Evolutionary conservation across 2,888 invertebrate species (phyloP), one percentile per base, ranked within the genome.

Genomic region (Aphodius granarius): DNA sequence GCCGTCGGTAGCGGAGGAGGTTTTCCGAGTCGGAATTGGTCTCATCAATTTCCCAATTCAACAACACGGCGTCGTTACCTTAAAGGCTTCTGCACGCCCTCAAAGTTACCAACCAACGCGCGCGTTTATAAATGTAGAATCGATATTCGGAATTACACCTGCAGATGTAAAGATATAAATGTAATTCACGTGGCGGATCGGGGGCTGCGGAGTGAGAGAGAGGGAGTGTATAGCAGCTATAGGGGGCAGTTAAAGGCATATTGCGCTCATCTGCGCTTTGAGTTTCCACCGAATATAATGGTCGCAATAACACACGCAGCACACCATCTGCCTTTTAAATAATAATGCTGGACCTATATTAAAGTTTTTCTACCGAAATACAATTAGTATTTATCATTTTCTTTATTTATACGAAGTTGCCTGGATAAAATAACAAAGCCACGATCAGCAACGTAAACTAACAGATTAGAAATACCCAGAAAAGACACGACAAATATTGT

Each of bases 111-210:
- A n/a, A 17, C 13, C 62, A 21, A 17, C 63, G 63, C 20, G 18
- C 23, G 22, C 74, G 71, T 70, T 76, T 76, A 75, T 76, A 79
- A 82, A 81, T 81, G 81, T 77, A 78, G 80, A 82, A 82, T 82
- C 81, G 79, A 82, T 82, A 79, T 73, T 76, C 73, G 77, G 79
- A 82, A 82, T 81, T 81, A 81, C 81, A 81, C 81, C 81, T 82
- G 81, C 81, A 80, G 81, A 81, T 80, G 81, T 79, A 81, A 80
- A 80, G 79, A 80, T 82, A 81, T 81, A 80, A 82, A 82, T 81
- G 81, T 81, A 80, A 80, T 80, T 81, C 81, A 82, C 82, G 81
- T 82, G 78, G 75, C 74, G 66, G 21, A 5, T 20, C 22, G 21
- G 20, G 68, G 68, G 3, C n/a, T 1, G 43, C 43, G 13, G 43